Evolutionary conservation across 2,797 vertebrate genomes (phyloP).

Genomic region (Morelia viridis): DNA sequence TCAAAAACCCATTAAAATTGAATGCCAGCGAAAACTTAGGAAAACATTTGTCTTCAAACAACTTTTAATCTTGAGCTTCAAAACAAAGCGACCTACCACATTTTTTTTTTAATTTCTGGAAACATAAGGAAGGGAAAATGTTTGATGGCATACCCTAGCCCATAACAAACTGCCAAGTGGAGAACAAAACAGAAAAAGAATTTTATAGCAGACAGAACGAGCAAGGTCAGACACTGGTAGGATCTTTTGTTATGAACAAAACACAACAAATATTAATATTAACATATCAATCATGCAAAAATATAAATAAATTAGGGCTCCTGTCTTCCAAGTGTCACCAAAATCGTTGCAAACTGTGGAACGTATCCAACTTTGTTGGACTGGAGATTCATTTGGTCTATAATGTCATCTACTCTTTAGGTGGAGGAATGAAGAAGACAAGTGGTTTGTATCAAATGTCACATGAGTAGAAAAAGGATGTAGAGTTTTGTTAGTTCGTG

Average conservation of each 20-base stretch:
- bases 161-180: constrained; percentile 33
- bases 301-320: background rate
- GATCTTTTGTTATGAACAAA: rapidly evolving
- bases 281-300: background rate
- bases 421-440: background rate
- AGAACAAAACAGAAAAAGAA: background rate
- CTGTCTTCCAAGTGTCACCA: background rate
- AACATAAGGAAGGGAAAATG: constrained; percentile 30
- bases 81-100: constrained; percentile 52
- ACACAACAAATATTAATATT: background rate
- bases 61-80: constrained; percentile 70
- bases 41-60: constrained; percentile 73
- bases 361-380: background rate
- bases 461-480: background rate
- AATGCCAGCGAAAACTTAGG: constrained; percentile 79
- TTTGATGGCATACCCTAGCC: constrained; percentile 19
- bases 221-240: constrained; percentile 34
- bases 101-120: constrained; percentile 46
- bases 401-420: background rate
- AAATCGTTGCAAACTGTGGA: background rate
- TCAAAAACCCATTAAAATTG: constrained; percentile 78
- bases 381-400: background rate
- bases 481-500: background rate
- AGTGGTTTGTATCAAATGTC: background rate
- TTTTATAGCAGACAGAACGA: constrained; percentile 26